Conservation (phyloP, 2,797 vertebrate genomes). For the Muscicapa striata region DNA sequence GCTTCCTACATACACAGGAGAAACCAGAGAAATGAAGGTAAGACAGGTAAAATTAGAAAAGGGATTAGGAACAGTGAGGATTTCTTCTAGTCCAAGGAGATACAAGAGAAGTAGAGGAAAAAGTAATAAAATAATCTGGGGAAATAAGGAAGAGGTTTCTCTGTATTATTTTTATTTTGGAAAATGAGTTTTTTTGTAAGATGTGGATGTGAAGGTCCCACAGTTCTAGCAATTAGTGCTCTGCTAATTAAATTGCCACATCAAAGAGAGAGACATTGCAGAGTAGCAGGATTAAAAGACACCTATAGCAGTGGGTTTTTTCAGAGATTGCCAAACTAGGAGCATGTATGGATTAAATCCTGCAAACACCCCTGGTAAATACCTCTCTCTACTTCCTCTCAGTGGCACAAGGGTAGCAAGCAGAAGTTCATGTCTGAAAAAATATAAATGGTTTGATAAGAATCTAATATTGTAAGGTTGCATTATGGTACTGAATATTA, state of each 20-base stretch:
- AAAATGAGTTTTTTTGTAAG: not conserved
- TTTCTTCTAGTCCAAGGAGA: not conserved
- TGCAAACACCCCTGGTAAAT: not conserved
- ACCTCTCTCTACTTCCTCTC: not conserved
- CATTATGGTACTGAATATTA: not conserved
- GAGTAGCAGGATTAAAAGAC: not conserved
- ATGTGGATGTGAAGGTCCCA: not conserved
- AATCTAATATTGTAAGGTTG: not conserved
- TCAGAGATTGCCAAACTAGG: not conserved
- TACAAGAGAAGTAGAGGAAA: not conserved
- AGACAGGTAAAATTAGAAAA: not conserved
- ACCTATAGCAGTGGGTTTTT: not conserved
- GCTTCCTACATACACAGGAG: not conserved
- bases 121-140: not conserved
- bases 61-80: not conserved
- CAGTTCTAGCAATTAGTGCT: conserved; percentile 13
- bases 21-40: not conserved
- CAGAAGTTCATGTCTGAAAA: not conserved
- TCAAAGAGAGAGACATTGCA: not conserved
- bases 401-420: not conserved
- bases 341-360: conserved; percentile 16
- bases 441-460: not conserved
- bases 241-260: conserved; percentile 31
- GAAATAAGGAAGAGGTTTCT: not conserved
- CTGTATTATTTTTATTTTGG: not conserved